Conservation (phyloP, 92 coral and sea anemone species). For the Muricea muricata region DNA sequence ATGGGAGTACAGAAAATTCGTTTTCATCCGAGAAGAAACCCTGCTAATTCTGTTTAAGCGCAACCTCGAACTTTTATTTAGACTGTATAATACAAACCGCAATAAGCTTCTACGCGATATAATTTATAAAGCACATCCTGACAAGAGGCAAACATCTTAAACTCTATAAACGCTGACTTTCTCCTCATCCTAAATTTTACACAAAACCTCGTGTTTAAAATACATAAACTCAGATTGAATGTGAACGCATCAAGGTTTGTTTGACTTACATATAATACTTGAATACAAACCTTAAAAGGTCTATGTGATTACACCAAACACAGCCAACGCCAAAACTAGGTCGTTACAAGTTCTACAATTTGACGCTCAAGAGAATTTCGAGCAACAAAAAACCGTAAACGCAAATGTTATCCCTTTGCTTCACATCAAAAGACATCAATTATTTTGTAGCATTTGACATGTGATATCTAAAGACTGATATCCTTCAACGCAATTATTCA, state of each 20-base stretch:
- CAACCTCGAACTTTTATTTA: too few relatives aligned
- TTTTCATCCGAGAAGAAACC: background rate
- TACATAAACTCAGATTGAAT: background rate
- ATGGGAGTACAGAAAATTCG: background rate
- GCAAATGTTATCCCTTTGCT: background rate
- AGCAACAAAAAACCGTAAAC: background rate
- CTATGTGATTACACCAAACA: background rate
- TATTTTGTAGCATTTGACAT: conserved; percentile 44
- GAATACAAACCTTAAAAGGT: conserved; percentile 21
- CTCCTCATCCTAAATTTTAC: background rate
- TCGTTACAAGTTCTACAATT: background rate
- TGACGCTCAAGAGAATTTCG: background rate
- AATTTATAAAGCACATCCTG: background rate
- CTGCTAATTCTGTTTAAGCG: background rate
- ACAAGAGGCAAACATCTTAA: background rate
- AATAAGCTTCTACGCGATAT: background rate
- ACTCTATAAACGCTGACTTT: too few relatives aligned
- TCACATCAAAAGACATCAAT: conserved; percentile 30
- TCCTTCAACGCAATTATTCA: background rate
- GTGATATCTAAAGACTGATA: conserved; percentile 32
- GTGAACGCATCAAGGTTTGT: background rate
- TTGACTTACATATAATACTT: background rate
- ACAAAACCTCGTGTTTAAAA: conserved; percentile 26
- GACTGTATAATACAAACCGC: too few relatives aligned
- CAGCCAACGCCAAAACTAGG: background rate